Base-by-base conservation (phyloP, 2,888 invertebrate genomes). In the Ischnura elegans region DNA sequence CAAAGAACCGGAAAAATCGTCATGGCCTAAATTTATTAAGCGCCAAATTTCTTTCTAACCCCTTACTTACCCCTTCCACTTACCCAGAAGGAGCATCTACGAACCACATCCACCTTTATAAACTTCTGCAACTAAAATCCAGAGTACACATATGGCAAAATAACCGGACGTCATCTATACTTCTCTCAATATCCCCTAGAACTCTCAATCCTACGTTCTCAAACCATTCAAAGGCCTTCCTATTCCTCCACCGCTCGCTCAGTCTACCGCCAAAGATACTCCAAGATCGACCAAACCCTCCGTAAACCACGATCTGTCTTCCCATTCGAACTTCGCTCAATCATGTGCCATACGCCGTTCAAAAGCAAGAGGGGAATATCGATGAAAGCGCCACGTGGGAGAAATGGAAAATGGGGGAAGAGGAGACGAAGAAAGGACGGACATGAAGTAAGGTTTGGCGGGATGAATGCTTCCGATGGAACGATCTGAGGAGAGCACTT, bases 281-380 rank as follows among this genome's bases (percentile, higher is more conserved):
- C 25, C 25, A 16, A 61, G 25, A 5, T 21, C 25, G 1, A 6
- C 13, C 76, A 76, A 36, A 16, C 76, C 36, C 36, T n/a, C 29
- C 76, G 3, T n/a, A 36, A n/a, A n/a, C n/a, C 76, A 76, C 5
- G 76, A 29, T 36, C 36, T 76, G 76, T 0, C 36, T 10, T 76
- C 36, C 76, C 43, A 25, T 66, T 19, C 43, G n/a, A 61, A 66
- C 87, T 55, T 55, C 87, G 42, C 42, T 87, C 87, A 47, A 90
- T 66, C 90, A 90, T n/a, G 36, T 66, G 90, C 61, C 90, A 61
- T 42, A 43, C 76, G 13, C 76, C 43, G 16, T 90, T 55, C 42
- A 42, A 36, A 87, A 55, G 36, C 10, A 51, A 16, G 45, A 45
- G 8, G 86, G 10, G 10, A 16, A 76, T 36, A 36, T n/a, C 29